phyloP scores from a whole-genome alignment of 2,113 vertebrate species.

The Oreochromis spilurus region DNA sequence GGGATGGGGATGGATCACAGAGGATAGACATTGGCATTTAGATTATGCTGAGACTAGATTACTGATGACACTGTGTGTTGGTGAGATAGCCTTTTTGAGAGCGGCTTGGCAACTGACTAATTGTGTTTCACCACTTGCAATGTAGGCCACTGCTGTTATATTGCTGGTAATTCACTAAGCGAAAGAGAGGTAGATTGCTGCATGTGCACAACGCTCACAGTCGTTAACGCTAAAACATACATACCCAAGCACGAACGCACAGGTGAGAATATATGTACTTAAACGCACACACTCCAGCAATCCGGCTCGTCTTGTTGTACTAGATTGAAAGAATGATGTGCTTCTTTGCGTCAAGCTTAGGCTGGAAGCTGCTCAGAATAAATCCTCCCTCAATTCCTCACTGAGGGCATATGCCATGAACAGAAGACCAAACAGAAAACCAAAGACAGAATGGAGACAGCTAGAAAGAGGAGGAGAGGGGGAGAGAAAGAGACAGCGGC shows the following conservation, averaged over 20 bases:
- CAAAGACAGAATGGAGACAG: slow-evolving; percentile 50
- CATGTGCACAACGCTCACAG: slow-evolving; percentile 18
- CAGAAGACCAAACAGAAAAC: slow-evolving; percentile 63
- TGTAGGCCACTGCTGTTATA: slow-evolving; percentile 22
- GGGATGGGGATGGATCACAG: slow-evolving; percentile 60
- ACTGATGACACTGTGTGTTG: slow-evolving; percentile 69
- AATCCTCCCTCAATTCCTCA: slow-evolving; percentile 61
- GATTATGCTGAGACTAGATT: slow-evolving; percentile 72
- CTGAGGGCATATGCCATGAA: slow-evolving; percentile 61
- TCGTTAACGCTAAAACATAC: not conserved
- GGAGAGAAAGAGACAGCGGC: not conserved
- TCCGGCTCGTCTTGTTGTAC: slow-evolving; percentile 16
- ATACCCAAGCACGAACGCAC: not conserved
- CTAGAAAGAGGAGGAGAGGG: not conserved
- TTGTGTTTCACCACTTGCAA: slow-evolving; percentile 60
- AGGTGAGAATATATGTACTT: not conserved
- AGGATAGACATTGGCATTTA: slow-evolving; percentile 75
- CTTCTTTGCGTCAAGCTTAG: slow-evolving; percentile 35
- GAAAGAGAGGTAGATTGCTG: slow-evolving; percentile 37
- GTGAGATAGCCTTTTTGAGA: slow-evolving; percentile 66
- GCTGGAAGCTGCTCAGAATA: slow-evolving; percentile 29
- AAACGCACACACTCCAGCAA: slow-evolving; percentile 24
- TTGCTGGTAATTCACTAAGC: slow-evolving; percentile 53
- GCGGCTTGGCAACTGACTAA: slow-evolving; percentile 63
- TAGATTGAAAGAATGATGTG: slow-evolving; percentile 23